Evolutionary conservation across 2,888 invertebrate genomes (phyloP).

Genomic region (Campoplex capitator): DNA sequence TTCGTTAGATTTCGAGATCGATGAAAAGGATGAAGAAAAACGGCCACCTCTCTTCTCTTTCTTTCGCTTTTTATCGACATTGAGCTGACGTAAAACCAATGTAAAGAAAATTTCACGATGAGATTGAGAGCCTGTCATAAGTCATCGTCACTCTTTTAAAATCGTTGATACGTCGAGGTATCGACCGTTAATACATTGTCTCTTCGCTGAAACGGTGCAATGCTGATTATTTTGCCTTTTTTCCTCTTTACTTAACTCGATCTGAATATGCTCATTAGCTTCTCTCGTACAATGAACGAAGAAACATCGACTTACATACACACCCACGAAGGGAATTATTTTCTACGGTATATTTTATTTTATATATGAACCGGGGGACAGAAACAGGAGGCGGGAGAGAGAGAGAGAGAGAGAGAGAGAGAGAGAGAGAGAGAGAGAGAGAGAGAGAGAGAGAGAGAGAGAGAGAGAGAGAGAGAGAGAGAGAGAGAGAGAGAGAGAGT

Average conservation of each 20-base stretch:
- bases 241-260: conserved; percentile 45
- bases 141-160: conserved; percentile 49
- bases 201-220: conserved; percentile 17
- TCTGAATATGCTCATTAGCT: conserved; percentile 59
- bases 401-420: conserved; percentile 1
- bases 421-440: conserved; percentile 9
- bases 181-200: conserved; percentile 59
- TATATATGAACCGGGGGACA: not conserved
- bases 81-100: conserved; percentile 26
- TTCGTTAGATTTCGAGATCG: conserved; percentile 28
- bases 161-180: conserved; percentile 50
- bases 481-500: conserved; percentile 9
- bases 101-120: conserved; percentile 56
- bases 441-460: not conserved
- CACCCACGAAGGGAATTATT: conserved; percentile 10
- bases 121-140: conserved; percentile 64
- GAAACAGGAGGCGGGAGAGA: not conserved
- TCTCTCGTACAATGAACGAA: conserved; percentile 34
- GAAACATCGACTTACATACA: not conserved
- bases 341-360: conserved; percentile 47
- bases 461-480: conserved; percentile 4
- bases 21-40: not conserved
- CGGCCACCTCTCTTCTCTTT: not conserved
- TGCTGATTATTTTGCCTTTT: conserved; percentile 20
- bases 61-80: conserved; percentile 9